Evolutionary conservation across 2,797 vertebrate species (phyloP).

Genomic region (Astyanax mexicanus): DNA sequence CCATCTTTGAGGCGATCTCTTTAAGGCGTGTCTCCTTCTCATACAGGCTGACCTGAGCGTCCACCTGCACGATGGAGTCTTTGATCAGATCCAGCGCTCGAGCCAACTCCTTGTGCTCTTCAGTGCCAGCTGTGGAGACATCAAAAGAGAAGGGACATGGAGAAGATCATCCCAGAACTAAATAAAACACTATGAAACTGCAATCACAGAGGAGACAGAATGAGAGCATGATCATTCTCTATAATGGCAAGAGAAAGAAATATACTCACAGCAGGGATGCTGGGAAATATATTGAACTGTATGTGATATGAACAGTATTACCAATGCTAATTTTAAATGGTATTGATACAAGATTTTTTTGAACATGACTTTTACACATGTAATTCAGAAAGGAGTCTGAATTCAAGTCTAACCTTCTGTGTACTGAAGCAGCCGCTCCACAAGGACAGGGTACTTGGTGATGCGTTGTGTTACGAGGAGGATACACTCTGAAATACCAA

Average conservation of each 20-base stretch:
- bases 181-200: not conserved
- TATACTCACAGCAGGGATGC: too few species aligned
- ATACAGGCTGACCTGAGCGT: slow-evolving; percentile 83
- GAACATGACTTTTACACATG: too few species aligned
- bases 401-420: slow-evolving; percentile 85
- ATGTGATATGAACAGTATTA: too few species aligned
- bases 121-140: slow-evolving; percentile 77
- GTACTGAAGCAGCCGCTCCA: slow-evolving; percentile 92
- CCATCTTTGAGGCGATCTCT: slow-evolving; percentile 89
- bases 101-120: slow-evolving; percentile 86
- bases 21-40: slow-evolving; percentile 90
- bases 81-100: slow-evolving; percentile 87
- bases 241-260: too few species aligned
- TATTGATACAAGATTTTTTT: too few species aligned
- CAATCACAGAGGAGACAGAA: not conserved
- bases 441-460: slow-evolving; percentile 94
- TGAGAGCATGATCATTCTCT: not conserved
- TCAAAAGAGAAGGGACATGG: not conserved
- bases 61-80: slow-evolving; percentile 87
- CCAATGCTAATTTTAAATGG: too few species aligned
- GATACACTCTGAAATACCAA: slow-evolving; percentile 92
- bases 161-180: not conserved
- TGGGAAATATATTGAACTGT: too few species aligned
- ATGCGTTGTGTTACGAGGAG: slow-evolving; percentile 97
- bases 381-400: too few species aligned